A percentile compares a stretch with the other conserved stretches of the same genome.
These are phyloP conservation scores for Lasioglossum calceatum DNA, from an alignment of 2,888 invertebrate genomes.

Conservation along the genomic window DNA sequence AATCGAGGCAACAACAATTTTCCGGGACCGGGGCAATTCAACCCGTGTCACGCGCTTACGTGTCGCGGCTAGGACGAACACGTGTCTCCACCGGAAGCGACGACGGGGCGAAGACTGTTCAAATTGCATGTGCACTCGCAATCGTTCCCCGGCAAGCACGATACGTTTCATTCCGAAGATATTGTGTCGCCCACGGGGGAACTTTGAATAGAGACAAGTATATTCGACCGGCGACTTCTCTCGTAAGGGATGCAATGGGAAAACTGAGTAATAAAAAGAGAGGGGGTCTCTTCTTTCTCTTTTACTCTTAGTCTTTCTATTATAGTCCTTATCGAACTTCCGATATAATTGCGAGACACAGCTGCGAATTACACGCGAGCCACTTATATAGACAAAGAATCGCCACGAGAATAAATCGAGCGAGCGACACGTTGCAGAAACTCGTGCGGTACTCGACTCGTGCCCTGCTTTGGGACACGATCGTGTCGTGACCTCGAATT, in stretches of 20 bases:
- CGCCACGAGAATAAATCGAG: neutral
- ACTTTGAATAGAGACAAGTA: slow-evolving; percentile 16
- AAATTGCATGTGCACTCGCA: slow-evolving; percentile 49
- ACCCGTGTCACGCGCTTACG: slow-evolving; percentile 14
- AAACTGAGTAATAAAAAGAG: neutral
- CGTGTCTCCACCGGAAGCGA: slow-evolving; percentile 32
- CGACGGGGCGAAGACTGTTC: slow-evolving; percentile 19
- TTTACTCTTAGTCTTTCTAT: neutral
- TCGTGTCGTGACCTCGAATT: neutral
- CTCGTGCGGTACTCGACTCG: neutral
- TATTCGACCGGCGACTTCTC: slow-evolving; percentile 2
- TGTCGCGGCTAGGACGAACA: slow-evolving; percentile 37
- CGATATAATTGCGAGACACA: neutral
- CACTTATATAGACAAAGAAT: neutral
- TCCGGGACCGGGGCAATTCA: slow-evolving; percentile 6
- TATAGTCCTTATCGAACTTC: neutral
- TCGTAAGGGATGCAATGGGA: neutral
- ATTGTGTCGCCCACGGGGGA: slow-evolving; percentile 26
- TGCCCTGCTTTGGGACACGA: neutral
- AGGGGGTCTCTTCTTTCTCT: neutral
- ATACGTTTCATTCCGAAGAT: slow-evolving; percentile 29
- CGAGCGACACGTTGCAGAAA: neutral
- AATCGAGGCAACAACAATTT: slow-evolving; percentile 32
- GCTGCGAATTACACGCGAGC: neutral
- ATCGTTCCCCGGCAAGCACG: slow-evolving; percentile 2